Evolutionary conservation across 1,140 invertebrate species (phyloP), one percentile per base, ranked within the genome.

Genomic region (Leptinotarsa lineolata): DNA sequence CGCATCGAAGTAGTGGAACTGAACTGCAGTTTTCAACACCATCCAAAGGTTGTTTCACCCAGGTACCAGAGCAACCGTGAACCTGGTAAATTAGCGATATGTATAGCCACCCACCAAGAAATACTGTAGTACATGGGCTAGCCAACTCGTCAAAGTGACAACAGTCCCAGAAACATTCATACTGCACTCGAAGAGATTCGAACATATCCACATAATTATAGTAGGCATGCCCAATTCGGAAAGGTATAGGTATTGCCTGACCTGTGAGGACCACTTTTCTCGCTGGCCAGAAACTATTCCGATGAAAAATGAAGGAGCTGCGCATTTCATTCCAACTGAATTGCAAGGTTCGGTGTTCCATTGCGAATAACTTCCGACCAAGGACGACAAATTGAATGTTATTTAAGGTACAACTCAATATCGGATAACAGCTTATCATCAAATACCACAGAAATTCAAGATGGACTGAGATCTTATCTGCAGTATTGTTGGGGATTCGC

Each of bases 231-330:
- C 83, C n/a, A 46, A 70, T 5, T 79, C 80, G 6, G 46, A 83
- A 44, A 82, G 80, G 5, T 81, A 60, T 44, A 39, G 48, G 15
- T 86, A 87, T 67, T 78, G 80, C 12, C 76, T 86, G 1, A 87
- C 85, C 0, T 76, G 75, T 4, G 79, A 87, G 8, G 85, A 87
- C 76, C 71, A 84, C 18, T 87, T 81, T 73, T 84, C 85, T 13
- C 61, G 82, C 15, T 88, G 85, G 83, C 84, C 81, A 2, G 84
- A 86, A 81, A 82, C 79, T 3, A 72, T 83, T 20, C 83, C 85
- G 60, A 83, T 5, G 11, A 45, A 22, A 81, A 86, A 72, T 80
- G 71, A 60, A 44, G 72, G 80, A 13, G 81, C 84, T 18, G 81
- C 84, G 77, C 78, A 8, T 78, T 86, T 18, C 72, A 75, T 44